Conservation (phyloP, 2,888 invertebrate genomes). For the Troilus luridus region DNA sequence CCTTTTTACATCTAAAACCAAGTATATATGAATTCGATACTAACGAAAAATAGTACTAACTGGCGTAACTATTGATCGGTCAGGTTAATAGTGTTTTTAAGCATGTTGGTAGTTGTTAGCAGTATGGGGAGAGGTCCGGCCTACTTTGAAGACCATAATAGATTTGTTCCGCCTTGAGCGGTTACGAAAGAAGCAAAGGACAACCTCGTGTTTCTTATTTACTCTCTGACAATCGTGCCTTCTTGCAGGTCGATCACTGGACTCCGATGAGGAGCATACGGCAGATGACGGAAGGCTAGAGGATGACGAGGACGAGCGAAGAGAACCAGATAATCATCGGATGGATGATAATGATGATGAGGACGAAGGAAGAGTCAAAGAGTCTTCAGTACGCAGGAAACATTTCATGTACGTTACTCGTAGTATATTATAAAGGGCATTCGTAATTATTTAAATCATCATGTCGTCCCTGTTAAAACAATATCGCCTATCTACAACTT, state of each 20-base stretch:
- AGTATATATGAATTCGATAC: no score
- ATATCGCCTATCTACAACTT: no score
- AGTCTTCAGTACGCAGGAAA: constrained; percentile 69
- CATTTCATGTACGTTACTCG: constrained; percentile 71
- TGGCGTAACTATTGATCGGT: no score
- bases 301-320: constrained; percentile 33
- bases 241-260: neutral
- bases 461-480: no score
- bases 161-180: neutral
- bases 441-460: neutral
- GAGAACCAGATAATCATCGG: neutral
- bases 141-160: constrained; percentile 8
- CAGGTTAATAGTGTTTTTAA: neutral
- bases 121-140: neutral
- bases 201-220: neutral
- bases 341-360: constrained; percentile 37
- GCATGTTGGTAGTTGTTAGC: neutral
- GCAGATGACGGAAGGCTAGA: constrained; percentile 34
- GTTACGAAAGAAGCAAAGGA: neutral
- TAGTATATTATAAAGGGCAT: neutral
- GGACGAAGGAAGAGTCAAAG: constrained; percentile 56
- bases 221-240: neutral
- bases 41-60: no score
- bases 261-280: constrained; percentile 24
- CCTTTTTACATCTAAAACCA: no score